These are phyloP conservation scores for Talpa occidentalis DNA, from an alignment of 2,113 vertebrate species.

Conservation along the genomic window DNA sequence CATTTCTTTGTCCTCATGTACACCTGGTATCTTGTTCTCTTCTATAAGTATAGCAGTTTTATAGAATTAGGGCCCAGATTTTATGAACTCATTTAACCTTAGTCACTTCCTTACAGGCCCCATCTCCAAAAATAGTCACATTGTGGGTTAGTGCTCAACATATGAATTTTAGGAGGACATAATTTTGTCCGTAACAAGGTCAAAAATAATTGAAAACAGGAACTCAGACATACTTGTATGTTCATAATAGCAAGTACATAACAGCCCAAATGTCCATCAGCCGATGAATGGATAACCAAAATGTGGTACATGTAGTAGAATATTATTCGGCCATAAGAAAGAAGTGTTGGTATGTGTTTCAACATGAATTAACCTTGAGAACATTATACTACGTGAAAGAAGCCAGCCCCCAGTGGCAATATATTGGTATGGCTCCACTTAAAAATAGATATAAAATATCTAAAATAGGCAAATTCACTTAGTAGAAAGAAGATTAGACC, in stretches of 20 bases:
- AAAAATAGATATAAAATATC: not conserved
- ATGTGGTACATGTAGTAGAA: not conserved
- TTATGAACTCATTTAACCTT: slow-evolving; percentile 34
- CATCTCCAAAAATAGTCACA: not conserved
- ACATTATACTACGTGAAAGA: not conserved
- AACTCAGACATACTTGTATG: not conserved
- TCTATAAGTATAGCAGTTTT: not conserved
- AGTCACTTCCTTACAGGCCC: not conserved
- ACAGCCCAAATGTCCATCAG: slow-evolving; percentile 2
- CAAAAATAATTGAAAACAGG: slow-evolving; percentile 22
- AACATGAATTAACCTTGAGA: not conserved
- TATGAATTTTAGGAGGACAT: not conserved
- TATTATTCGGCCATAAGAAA: slow-evolving; percentile 3
- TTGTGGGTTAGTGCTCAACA: slow-evolving; percentile 12
- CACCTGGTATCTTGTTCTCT: not conserved
- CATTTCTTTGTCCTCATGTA: not conserved
- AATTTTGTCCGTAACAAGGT: slow-evolving; percentile 29
- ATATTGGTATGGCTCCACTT: not conserved
- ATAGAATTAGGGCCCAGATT: not conserved
- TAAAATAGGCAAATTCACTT: not conserved
- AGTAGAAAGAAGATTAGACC: not conserved
- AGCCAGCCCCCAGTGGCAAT: not conserved
- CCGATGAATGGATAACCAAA: not conserved
- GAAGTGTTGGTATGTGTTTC: not conserved
- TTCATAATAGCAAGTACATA: slow-evolving; percentile 10